Evolutionary conservation across 2,797 vertebrate species (phyloP), one percentile per base, ranked within the genome.

Genomic region (Mormyrus hasselquistii): DNA sequence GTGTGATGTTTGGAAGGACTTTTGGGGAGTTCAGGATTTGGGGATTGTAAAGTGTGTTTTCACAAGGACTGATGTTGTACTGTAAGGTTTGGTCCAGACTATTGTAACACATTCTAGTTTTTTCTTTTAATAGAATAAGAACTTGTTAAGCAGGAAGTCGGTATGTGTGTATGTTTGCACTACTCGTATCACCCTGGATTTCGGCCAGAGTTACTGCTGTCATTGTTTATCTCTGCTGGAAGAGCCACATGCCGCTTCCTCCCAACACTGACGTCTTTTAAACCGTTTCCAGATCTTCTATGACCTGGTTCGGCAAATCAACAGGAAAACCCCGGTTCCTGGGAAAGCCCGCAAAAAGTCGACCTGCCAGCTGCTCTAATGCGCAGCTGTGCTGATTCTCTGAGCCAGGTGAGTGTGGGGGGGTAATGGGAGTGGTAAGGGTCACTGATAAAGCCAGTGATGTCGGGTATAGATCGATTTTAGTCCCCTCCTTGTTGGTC

Each of bases 281-380:
- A 94, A 47, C 38, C 1, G 2, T 38, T 59, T 25, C 49, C 49
- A 97, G 97, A 97, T 97, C 94, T 97, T 97, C 94, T 97, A 97
- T 94, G 97, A 97, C 95, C 95, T 97, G 96, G 97, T 97, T 93
- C 96, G 97, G 93, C 97, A 97, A 96, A 97, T 97, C 95, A 97
- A 97, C 96, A 97, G 97, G 96, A 97, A 97, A 97, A 97, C 96
- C 93, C 97, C 97, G 88, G 96, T 96, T 94, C 96, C 96, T 93
- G 97, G 97, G 94, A 97, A 97, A 94, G 94, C 96, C 92, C 97
- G 97, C 94, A 97, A 97, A 97, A 97, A 97, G 96, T 96, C 97
- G 16, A 97, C 95, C n/a, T 97, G 97, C 95, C 97, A 96, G 92
- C 95, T 97, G 95, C 97, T 97, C 96, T 97, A 97, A 97, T 97